phyloP scores from a whole-genome alignment of 1,140 invertebrate genomes.

The Thaumatotibia leucotreta region DNA sequence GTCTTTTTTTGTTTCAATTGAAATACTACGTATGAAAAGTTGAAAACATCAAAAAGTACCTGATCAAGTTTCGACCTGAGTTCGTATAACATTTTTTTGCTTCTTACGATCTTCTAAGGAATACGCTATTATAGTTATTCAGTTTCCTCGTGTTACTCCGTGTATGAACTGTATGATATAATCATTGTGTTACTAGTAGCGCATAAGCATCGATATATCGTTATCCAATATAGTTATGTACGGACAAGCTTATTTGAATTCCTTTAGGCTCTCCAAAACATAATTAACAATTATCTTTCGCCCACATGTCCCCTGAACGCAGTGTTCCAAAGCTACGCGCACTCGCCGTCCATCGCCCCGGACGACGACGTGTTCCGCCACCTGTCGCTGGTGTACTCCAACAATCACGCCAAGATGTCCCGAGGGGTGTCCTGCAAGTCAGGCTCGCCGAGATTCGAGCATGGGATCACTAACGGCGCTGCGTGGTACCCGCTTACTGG shows the following conservation, averaged over 20 bases:
- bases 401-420: constrained; percentile 92
- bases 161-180: too few species aligned
- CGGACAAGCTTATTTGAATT: background rate
- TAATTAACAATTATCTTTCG: constrained; percentile 22
- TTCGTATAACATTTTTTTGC: too few species aligned
- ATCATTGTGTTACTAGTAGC: too few species aligned
- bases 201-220: background rate
- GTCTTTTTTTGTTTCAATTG: too few species aligned
- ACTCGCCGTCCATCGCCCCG: constrained; percentile 88
- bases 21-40: too few species aligned
- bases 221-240: background rate
- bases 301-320: constrained; percentile 78
- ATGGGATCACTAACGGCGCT: constrained; percentile 95
- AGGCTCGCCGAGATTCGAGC: constrained; percentile 83
- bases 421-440: constrained; percentile 88
- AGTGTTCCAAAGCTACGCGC: constrained; percentile 89
- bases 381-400: constrained; percentile 91
- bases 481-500: constrained; percentile 95
- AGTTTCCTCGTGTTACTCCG: too few species aligned
- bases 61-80: too few species aligned
- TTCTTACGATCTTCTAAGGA: too few species aligned
- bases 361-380: constrained; percentile 97
- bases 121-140: too few species aligned
- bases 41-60: too few species aligned
- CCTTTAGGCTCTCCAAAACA: too few species aligned